Percentiles rank a stretch among this genome's conserved stretches.
These are phyloP conservation scores for Hephaestus fuliginosus DNA, from an alignment of 2,797 vertebrate species.

Conservation along the genomic window DNA sequence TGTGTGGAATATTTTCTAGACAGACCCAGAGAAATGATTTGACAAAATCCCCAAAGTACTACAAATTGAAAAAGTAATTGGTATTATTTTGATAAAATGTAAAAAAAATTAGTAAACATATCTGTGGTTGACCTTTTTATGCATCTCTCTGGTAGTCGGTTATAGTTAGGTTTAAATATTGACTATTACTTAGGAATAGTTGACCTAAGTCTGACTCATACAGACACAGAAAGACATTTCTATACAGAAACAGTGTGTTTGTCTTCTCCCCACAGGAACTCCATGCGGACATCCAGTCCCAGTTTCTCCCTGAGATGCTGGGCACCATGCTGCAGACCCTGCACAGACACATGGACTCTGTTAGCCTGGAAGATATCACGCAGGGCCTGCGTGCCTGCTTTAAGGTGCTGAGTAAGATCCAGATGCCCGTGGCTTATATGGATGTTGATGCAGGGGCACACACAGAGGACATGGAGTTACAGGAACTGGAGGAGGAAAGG, in stretches of 20 bases:
- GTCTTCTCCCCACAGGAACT: slow-evolving; percentile 88
- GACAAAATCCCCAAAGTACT: no score
- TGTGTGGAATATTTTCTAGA: not conserved
- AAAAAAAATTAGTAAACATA: no score
- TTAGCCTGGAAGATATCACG: slow-evolving; percentile 90
- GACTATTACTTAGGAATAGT: not conserved
- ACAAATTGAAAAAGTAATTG: not conserved
- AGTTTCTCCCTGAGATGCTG: slow-evolving; percentile 95
- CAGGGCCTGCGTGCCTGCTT: slow-evolving; percentile 92
- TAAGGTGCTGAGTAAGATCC: slow-evolving; percentile 96
- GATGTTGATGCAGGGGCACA: slow-evolving; percentile 83
- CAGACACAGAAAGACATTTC: not conserved
- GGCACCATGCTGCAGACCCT: slow-evolving; percentile 90
- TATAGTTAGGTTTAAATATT: not conserved
- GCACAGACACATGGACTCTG: slow-evolving; percentile 81
- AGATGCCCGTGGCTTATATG: slow-evolving; percentile 95
- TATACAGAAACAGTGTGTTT: not conserved
- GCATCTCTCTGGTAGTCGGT: not conserved
- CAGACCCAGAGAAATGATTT: no score
- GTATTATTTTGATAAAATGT: no score
- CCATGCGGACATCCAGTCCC: slow-evolving; percentile 95
- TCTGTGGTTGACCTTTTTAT: not conserved
- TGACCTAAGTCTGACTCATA: not conserved
- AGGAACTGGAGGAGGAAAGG: slow-evolving; percentile 46
- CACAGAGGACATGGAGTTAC: slow-evolving; percentile 49